Conservation (phyloP, 2,888 invertebrate genomes). For the Leptinotarsa haldemani region DNA sequence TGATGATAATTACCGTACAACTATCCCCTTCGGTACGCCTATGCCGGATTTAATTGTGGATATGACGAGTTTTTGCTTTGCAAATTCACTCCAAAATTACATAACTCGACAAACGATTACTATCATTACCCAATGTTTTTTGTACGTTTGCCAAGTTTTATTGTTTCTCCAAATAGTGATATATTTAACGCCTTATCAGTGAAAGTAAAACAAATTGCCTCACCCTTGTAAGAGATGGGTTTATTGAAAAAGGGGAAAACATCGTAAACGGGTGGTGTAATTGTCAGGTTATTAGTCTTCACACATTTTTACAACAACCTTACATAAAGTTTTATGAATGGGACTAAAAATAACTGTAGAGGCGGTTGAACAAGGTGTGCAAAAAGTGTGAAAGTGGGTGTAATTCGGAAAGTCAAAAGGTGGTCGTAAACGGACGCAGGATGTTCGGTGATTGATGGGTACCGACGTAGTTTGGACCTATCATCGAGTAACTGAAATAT, state of each 20-base stretch:
- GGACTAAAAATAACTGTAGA: slow-evolving; percentile 36
- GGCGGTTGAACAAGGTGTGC: slow-evolving; percentile 33
- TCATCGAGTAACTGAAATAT: slow-evolving; percentile 4
- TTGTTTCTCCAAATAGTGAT: neutral
- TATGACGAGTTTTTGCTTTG: slow-evolving; percentile 28
- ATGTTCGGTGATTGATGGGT: slow-evolving; percentile 2
- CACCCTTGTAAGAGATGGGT: neutral
- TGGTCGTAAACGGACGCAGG: slow-evolving; percentile 25
- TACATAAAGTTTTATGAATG: slow-evolving; percentile 36
- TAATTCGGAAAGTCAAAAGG: slow-evolving; percentile 35
- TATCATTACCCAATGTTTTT: slow-evolving; percentile 15
- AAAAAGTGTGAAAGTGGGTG: slow-evolving; percentile 40
- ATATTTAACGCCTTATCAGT: neutral
- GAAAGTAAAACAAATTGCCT: slow-evolving; percentile 1
- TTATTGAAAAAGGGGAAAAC: slow-evolving; percentile 5
- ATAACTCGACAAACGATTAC: slow-evolving; percentile 36
- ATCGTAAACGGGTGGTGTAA: slow-evolving; percentile 19
- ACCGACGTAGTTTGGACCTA: slow-evolving; percentile 6
- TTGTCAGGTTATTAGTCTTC: slow-evolving; percentile 29
- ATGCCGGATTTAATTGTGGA: slow-evolving; percentile 24
- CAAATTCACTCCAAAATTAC: slow-evolving; percentile 34
- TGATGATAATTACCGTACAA: too few species aligned
- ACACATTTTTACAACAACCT: slow-evolving; percentile 33
- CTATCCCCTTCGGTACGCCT: neutral
- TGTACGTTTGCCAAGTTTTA: slow-evolving; percentile 14